Percentiles rank a stretch among this genome's conserved stretches.
Conservation (phyloP, 1,140 invertebrate genomes). For the Coptotermes formosanus region DNA sequence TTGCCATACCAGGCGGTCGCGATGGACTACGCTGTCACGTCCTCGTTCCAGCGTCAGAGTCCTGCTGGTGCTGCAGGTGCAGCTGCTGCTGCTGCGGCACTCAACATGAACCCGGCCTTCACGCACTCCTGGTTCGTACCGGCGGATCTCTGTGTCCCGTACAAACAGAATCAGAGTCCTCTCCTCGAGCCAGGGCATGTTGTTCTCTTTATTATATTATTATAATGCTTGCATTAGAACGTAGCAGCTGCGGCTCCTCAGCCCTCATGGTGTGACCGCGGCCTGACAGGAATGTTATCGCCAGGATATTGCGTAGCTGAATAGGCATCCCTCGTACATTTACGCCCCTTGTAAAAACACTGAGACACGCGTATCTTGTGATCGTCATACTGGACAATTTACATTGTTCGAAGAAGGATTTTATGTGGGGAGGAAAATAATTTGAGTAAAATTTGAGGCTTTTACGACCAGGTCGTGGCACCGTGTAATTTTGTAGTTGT, state of each 20-base stretch:
- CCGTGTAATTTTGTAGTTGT: too few relatives aligned
- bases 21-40: constrained; percentile 80
- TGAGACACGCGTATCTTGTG: too few relatives aligned
- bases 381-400: too few relatives aligned
- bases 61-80: constrained; percentile 46
- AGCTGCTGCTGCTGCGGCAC: constrained; percentile 25
- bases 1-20: constrained; percentile 84
- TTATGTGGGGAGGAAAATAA: too few relatives aligned
- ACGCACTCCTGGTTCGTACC: constrained; percentile 91
- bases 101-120: constrained; percentile 58
- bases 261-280: background rate
- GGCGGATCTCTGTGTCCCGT: constrained; percentile 78
- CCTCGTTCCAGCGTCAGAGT: constrained; percentile 69
- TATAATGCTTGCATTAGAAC: constrained; percentile 3
- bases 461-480: too few relatives aligned
- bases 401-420: too few relatives aligned
- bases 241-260: background rate
- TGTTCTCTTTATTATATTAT: constrained; percentile 23
- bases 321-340: too few relatives aligned
- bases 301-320: too few relatives aligned
- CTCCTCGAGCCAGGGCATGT: constrained; percentile 89
- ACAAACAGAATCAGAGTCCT: constrained; percentile 72
- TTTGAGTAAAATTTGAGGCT: too few relatives aligned
- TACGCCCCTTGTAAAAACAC: too few relatives aligned
- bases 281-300: too few relatives aligned